Base-by-base conservation (phyloP, 2,113 vertebrate genomes). In the Calypte anna region DNA sequence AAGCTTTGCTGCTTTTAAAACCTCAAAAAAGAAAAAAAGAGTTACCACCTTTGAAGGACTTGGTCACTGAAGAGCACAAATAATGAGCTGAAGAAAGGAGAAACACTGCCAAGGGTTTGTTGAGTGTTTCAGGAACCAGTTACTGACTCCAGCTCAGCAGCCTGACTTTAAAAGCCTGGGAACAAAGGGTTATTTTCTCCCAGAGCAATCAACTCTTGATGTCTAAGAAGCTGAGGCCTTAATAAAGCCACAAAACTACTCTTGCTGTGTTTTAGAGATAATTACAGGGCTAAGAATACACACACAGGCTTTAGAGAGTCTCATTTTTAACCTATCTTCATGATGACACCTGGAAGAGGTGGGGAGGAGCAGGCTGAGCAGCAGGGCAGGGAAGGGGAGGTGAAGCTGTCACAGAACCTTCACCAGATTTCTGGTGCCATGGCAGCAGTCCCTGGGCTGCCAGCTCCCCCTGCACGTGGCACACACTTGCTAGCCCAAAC, bases 401-500 rank as follows among this genome's bases (percentile, higher is more conserved):
- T 14, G 21, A 23, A 88, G 59, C 22, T 50, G 51, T 10, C 33
- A 12, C 0, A 4, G 15, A 40, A 61, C 17, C 31, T 15, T 40
- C 28, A 28, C 25, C 38, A 46, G 27, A 8, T 40, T 25, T 14
- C 6, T 3, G 1, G 61, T 13, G 51, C 24, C 14, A 14, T 12
- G 14, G 22, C 55, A 12, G 50, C 50, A 51, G 50, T 25, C 50
- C 23, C 50, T 7, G 18, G 28, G 36, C 72, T 30, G 23, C 54
- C 61, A 38, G 46, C 75, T n/a, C 28, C 44, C 16, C 24, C 43
- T 6, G 58, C 51, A 31, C 24, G 40, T 53, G 44, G 15, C 18
- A 2, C 3, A 1, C 8, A 0, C 9, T 48, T 31, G 25, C 58
- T 19, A 4, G 18, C 5, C 55, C 50, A 8, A 27, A 14, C 3